Evolutionary conservation across 2,888 invertebrate genomes (phyloP), one percentile per base, ranked within the genome.

Genomic region (Scaptomyza tumidula): DNA sequence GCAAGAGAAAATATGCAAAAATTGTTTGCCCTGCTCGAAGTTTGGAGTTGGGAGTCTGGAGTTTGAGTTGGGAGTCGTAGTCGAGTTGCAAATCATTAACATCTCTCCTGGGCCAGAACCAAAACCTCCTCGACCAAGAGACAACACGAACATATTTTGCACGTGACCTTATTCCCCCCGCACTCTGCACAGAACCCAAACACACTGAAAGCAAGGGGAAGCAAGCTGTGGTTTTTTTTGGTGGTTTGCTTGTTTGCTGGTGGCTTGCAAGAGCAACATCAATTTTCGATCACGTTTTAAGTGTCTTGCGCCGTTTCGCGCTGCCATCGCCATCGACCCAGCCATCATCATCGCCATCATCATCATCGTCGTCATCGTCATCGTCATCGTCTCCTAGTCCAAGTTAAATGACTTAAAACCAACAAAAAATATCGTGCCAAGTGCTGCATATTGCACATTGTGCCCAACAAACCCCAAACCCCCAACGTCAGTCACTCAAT

Each of bases 211-310:
- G 35, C 2, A n/a, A 6, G n/a, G 50, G 24, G 11, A 53, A 52
- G 57, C 46, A 35, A 56, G 67, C 67, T 76, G 72, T 45, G 35
- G 44, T 56, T 62, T 67, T 65, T 56, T 61, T 54, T 33, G 71
- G 67, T 70, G 58, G 69, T 57, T 39, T 72, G 69, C 52, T 67
- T 64, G 74, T 62, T 80, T 66, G 63, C 10, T 45, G 44, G 44
- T 39, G 52, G 14, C 59, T 72, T 73, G 56, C 61, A 56, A 57
- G 56, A 27, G 52, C 80, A 88, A 86, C 88, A 86, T 88, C 85
- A 88, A 86, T 86, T 88, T 86, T 88, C 85, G 88, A 88, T 86
- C 85, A 86, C 88, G 85, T 86, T 86, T 86, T 86, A 83, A 88
- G 86, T 88, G 88, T 86, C 88, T 86, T 86, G 87, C 79, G 78